Evolutionary conservation across 2,113 vertebrate species (phyloP).

Genomic region (Tiliqua scincoides): DNA sequence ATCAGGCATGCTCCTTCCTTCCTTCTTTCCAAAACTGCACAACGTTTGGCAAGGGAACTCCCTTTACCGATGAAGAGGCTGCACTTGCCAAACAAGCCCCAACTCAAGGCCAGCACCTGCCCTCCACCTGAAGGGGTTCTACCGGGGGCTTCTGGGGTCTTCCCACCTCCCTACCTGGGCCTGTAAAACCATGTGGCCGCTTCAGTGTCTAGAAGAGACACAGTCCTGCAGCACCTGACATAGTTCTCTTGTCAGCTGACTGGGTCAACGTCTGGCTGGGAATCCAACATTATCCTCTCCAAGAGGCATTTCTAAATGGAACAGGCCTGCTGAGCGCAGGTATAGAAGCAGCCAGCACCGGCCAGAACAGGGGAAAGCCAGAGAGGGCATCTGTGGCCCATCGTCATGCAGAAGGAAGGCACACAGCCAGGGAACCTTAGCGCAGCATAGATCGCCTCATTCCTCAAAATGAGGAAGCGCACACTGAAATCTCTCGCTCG

Average conservation of each 20-base stretch:
- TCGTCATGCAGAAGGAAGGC: background rate
- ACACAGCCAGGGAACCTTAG: background rate
- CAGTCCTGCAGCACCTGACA: background rate
- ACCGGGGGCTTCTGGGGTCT: background rate
- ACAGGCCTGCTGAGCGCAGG: background rate
- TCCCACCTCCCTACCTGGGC: background rate
- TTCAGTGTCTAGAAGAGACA: background rate
- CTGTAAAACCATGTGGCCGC: background rate
- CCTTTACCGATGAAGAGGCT: background rate
- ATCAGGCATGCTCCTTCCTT: too few relatives aligned
- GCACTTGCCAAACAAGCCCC: background rate
- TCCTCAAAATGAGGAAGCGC: background rate
- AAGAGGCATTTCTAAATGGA: background rate
- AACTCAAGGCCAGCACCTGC: background rate
- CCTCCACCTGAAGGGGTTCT: background rate
- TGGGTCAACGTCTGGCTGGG: background rate
- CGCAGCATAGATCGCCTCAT: background rate
- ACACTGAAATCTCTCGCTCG: conserved; percentile 18
- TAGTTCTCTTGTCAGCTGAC: background rate
- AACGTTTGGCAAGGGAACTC: background rate
- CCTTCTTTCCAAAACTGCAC: background rate
- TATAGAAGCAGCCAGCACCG: background rate
- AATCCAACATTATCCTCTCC: background rate
- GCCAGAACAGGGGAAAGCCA: background rate
- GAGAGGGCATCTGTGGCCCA: background rate